phyloP scores from a whole-genome alignment of 1,140 invertebrate genomes.

The Harlomillsia oculata region DNA sequence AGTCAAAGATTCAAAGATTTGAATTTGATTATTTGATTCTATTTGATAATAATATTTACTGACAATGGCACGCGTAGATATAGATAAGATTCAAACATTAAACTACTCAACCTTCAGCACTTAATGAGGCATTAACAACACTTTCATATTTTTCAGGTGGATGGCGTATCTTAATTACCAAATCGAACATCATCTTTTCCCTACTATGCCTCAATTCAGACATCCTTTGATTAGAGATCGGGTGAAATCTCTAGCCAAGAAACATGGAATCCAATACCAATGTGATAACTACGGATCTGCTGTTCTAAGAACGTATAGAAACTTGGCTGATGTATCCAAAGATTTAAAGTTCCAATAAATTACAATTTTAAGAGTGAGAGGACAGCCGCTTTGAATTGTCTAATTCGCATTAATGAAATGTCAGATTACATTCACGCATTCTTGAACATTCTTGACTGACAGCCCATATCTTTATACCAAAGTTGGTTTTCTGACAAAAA shows the following conservation, averaged over 20 bases:
- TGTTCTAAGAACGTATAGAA: slow-evolving; percentile 18
- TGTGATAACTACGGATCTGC: slow-evolving; percentile 19
- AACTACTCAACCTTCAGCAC: background rate
- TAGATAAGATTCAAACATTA: too few relatives aligned
- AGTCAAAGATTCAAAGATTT: background rate
- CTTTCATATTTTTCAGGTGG: slow-evolving; percentile 13
- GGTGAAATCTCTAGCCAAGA: slow-evolving; percentile 19
- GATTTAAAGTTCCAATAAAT: slow-evolving; percentile 10
- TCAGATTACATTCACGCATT: too few relatives aligned
- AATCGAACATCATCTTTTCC: slow-evolving; percentile 30
- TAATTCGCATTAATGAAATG: too few relatives aligned
- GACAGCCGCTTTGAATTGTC: too few relatives aligned
- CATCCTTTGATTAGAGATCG: slow-evolving; percentile 22
- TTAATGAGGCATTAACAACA: background rate
- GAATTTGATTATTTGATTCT: background rate
- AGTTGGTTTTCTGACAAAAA: too few relatives aligned
- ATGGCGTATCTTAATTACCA: slow-evolving; percentile 32
- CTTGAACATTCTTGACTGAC: too few relatives aligned
- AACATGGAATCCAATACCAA: slow-evolving; percentile 27
- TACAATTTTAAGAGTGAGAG: too few relatives aligned
- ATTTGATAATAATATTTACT: too few relatives aligned
- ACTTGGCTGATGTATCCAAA: slow-evolving; percentile 26
- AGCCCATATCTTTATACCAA: too few relatives aligned
- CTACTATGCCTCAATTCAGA: slow-evolving; percentile 27
- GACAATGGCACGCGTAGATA: too few relatives aligned